These are phyloP conservation scores for Oligia latruncula DNA, from an alignment of 2,888 invertebrate genomes.

Conservation along the genomic window DNA sequence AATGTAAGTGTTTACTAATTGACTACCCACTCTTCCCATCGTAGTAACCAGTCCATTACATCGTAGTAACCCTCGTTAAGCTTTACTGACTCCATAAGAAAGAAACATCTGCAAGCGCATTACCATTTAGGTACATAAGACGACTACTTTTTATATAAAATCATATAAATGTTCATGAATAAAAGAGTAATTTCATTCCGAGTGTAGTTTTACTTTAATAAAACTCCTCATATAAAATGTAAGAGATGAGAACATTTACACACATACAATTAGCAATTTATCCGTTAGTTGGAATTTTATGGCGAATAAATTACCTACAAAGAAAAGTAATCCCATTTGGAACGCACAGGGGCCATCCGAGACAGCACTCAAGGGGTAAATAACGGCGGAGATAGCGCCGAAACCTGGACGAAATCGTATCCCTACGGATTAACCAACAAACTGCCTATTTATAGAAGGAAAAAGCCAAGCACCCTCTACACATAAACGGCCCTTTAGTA, in stretches of 20 bases:
- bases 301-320: constrained; percentile 35
- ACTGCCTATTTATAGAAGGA: constrained; percentile 18
- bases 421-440: constrained; percentile 18
- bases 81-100: too few relatives aligned
- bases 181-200: constrained; percentile 7
- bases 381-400: constrained; percentile 41
- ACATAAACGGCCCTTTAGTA: constrained; percentile 8
- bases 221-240: constrained; percentile 18
- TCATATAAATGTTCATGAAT: background rate
- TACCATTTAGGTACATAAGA: background rate
- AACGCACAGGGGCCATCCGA: constrained; percentile 17
- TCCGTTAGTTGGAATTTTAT: constrained; percentile 20
- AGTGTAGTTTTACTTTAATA: background rate
- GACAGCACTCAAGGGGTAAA: constrained; percentile 51
- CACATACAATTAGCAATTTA: constrained; percentile 32
- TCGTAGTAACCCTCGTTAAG: background rate
- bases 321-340: constrained; percentile 47
- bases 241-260: constrained; percentile 33
- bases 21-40: too few relatives aligned
- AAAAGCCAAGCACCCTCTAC: constrained; percentile 3
- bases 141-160: background rate
- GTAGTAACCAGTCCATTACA: too few relatives aligned
- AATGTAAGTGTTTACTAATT: too few relatives aligned
- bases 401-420: constrained; percentile 42
- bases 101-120: background rate